Evolutionary conservation across 2,113 vertebrate species (phyloP).

Genomic region (Cromileptes altivelis): DNA sequence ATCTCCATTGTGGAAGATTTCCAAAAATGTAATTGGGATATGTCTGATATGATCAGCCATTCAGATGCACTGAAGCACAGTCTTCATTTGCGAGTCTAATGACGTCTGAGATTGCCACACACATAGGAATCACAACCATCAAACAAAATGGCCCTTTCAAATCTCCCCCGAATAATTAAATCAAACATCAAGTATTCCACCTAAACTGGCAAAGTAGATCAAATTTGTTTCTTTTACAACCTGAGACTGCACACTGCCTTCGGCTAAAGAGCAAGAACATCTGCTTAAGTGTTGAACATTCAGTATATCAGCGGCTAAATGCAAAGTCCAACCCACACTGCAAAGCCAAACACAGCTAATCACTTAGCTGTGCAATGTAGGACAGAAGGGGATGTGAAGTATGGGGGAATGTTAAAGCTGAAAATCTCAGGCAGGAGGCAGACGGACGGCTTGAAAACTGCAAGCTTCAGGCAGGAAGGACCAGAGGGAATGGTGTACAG

Average conservation of each 20-base stretch:
- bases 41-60: constrained; percentile 36
- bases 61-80: constrained; percentile 9
- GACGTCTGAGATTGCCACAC: constrained; percentile 31
- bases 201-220: background rate
- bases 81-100: constrained; percentile 50
- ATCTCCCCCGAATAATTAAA: background rate
- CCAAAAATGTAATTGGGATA: constrained; percentile 43
- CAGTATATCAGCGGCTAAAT: constrained; percentile 31
- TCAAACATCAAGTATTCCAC: constrained; percentile 14
- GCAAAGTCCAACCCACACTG: constrained; percentile 37
- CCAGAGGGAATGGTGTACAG: background rate
- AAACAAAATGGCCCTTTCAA: constrained; percentile 37
- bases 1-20: constrained; percentile 51
- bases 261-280: constrained; percentile 11
- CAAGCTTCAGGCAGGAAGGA: background rate
- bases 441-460: constrained; percentile 10
- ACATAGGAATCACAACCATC: background rate
- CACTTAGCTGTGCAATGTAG: constrained; percentile 55
- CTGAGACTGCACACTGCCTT: background rate
- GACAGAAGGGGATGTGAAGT: constrained; percentile 45
- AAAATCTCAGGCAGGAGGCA: constrained; percentile 45
- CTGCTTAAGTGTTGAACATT: constrained; percentile 5
- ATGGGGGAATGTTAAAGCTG: constrained; percentile 42
- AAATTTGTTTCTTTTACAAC: background rate
- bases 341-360: constrained; percentile 60